Percentiles rank a stretch among this genome's conserved stretches.
phyloP scores from a whole-genome alignment of 1,140 invertebrate species.

The Vanessa atalanta region DNA sequence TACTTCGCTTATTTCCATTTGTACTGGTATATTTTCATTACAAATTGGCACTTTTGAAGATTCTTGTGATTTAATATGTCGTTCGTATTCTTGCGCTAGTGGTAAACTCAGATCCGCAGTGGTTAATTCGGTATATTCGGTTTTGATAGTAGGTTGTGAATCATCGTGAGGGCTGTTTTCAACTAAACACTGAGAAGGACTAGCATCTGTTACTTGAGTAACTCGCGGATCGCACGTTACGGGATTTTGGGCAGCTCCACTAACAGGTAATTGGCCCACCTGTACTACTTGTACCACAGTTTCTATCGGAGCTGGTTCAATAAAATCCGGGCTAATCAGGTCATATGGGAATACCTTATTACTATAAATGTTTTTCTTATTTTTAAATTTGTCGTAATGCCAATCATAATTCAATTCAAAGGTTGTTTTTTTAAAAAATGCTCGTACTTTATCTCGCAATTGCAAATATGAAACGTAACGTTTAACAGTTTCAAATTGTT shows the following conservation, averaged over 20 bases:
- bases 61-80: slow-evolving; percentile 45
- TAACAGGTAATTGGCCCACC: slow-evolving; percentile 75
- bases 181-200: slow-evolving; percentile 68
- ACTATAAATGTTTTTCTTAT: slow-evolving; percentile 23
- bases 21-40: slow-evolving; percentile 58
- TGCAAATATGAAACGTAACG: slow-evolving; percentile 54
- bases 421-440: slow-evolving; percentile 61
- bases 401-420: slow-evolving; percentile 52
- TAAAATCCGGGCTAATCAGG: slow-evolving; percentile 59
- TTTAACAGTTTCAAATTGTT: slow-evolving; percentile 54
- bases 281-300: slow-evolving; percentile 74
- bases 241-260: slow-evolving; percentile 74
- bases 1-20: slow-evolving; percentile 58
- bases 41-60: slow-evolving; percentile 42
- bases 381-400: slow-evolving; percentile 45
- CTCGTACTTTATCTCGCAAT: slow-evolving; percentile 62
- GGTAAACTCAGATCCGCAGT: slow-evolving; percentile 70
- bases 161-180: slow-evolving; percentile 65
- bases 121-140: slow-evolving; percentile 73
- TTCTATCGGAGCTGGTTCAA: slow-evolving; percentile 52
- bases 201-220: slow-evolving; percentile 70
- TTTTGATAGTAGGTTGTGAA: slow-evolving; percentile 58
- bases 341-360: slow-evolving; percentile 48
- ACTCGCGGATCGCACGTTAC: slow-evolving; percentile 74
- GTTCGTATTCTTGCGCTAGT: slow-evolving; percentile 58